A percentile compares a stretch with the other conserved stretches of the same genome.
Conservation (phyloP, 2,113 vertebrate species). For the Microcebus griseorufus region DNA sequence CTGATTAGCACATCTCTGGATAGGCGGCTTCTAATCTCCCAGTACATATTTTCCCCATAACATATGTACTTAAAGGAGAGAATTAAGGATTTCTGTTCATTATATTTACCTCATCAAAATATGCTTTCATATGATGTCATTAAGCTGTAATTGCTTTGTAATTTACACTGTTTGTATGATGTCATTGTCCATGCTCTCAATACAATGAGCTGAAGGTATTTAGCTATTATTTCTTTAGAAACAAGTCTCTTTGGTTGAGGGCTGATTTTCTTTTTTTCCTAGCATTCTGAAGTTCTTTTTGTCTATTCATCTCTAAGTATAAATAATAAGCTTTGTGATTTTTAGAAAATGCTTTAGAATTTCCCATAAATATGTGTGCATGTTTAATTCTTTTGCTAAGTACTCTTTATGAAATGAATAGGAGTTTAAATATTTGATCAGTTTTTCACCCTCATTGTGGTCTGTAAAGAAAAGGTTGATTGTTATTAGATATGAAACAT, state of each 20-base stretch:
- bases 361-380: not conserved
- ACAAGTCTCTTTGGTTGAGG: not conserved
- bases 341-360: not conserved
- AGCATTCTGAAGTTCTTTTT: not conserved
- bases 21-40: not conserved
- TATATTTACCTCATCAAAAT: conserved; percentile 31
- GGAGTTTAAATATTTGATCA: conserved; percentile 12
- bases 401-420: not conserved
- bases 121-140: not conserved
- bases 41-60: not conserved
- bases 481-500: not conserved
- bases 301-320: conserved; percentile 3
- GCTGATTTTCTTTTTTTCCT: not conserved
- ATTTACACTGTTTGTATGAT: not conserved
- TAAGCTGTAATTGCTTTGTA: not conserved
- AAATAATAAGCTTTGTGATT: conserved; percentile 29
- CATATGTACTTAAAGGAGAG: not conserved
- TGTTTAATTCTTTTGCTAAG: not conserved
- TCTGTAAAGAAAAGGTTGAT: not conserved
- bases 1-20: not conserved
- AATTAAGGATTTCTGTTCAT: not conserved
- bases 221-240: conserved; percentile 34
- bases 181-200: not conserved
- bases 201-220: not conserved
- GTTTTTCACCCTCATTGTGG: not conserved